Percentiles rank a stretch among this genome's conserved stretches.
Evolutionary conservation across 2,888 invertebrate genomes (phyloP).

Genomic region (Chymomyza caudatula): DNA sequence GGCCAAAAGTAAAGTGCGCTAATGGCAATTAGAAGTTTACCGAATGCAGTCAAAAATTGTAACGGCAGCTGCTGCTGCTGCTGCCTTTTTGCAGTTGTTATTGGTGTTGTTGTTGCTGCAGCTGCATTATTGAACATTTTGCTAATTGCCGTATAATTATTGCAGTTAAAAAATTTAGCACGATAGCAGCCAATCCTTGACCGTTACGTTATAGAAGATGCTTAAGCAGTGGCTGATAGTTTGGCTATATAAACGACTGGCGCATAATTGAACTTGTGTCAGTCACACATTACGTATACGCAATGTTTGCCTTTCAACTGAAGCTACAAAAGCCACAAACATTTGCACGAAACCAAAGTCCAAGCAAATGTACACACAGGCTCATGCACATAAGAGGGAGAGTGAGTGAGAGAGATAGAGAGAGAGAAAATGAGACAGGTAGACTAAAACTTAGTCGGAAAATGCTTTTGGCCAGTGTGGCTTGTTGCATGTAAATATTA

Average conservation of each 20-base stretch:
- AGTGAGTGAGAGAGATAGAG: neutral
- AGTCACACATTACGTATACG: conserved; percentile 34
- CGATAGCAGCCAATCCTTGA: conserved; percentile 31
- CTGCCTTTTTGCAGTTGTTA: neutral
- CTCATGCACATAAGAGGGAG: neutral
- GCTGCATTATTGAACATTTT: conserved; percentile 71
- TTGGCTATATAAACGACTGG: neutral
- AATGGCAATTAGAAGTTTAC: conserved; percentile 71
- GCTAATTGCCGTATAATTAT: conserved; percentile 69
- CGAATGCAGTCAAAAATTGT: conserved; percentile 69
- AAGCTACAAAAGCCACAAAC: neutral
- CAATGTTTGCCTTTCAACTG: conserved; percentile 19
- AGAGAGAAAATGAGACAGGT: neutral
- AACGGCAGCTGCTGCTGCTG: conserved; percentile 52
- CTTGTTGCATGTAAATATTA: conserved; percentile 58
- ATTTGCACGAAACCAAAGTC: neutral
- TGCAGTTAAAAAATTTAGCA: conserved; percentile 67
- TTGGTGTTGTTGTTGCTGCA: conserved; percentile 5
- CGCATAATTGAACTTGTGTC: neutral
- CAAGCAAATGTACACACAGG: neutral
- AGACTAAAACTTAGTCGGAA: conserved; percentile 8
- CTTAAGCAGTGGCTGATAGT: neutral
- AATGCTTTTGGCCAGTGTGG: conserved; percentile 33
- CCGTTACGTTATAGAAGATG: conserved; percentile 4
- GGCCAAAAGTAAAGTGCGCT: conserved; percentile 66